Evolutionary conservation across 2,113 vertebrate genomes (phyloP).

Genomic region (Oxyruncus cristatus): DNA sequence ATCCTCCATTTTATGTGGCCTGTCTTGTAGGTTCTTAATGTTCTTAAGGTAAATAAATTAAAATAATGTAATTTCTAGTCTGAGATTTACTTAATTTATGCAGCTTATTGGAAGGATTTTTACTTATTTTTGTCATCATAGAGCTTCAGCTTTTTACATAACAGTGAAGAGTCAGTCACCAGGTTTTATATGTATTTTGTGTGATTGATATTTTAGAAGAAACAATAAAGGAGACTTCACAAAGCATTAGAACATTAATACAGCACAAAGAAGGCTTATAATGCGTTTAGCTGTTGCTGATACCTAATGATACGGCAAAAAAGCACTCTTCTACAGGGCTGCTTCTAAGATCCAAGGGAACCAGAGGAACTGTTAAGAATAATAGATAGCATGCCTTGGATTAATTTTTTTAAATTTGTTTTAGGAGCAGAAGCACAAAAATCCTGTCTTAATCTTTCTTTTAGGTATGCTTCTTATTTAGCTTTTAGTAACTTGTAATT

Average conservation of each 20-base stretch:
- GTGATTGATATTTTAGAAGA: slow-evolving; percentile 20
- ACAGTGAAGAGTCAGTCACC: background rate
- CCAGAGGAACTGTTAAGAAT: slow-evolving; percentile 37
- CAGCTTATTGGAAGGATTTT: slow-evolving; percentile 1
- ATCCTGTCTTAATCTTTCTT: slow-evolving; percentile 59
- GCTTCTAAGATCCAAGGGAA: slow-evolving; percentile 52
- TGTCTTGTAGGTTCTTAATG: background rate
- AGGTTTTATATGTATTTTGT: slow-evolving; percentile 4
- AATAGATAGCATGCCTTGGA: slow-evolving; percentile 34
- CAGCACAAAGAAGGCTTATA: slow-evolving; percentile 27
- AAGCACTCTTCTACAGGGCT: slow-evolving; percentile 34
- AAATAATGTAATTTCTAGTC: background rate
- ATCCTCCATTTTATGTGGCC: slow-evolving; percentile 6
- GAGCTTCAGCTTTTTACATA: slow-evolving; percentile 9
- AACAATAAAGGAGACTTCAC: slow-evolving; percentile 10
- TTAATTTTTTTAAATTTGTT: slow-evolving; percentile 56
- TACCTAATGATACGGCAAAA: slow-evolving; percentile 28
- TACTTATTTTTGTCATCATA: background rate
- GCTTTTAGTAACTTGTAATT: slow-evolving; percentile 83
- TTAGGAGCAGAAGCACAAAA: slow-evolving; percentile 47
- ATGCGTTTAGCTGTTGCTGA: slow-evolving; percentile 35
- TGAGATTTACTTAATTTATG: slow-evolving; percentile 1
- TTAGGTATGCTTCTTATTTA: slow-evolving; percentile 76
- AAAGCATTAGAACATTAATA: slow-evolving; percentile 42
- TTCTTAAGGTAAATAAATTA: slow-evolving; percentile 39